phyloP scores from a whole-genome alignment of 2,888 invertebrate species.

The Hesperia comma region DNA sequence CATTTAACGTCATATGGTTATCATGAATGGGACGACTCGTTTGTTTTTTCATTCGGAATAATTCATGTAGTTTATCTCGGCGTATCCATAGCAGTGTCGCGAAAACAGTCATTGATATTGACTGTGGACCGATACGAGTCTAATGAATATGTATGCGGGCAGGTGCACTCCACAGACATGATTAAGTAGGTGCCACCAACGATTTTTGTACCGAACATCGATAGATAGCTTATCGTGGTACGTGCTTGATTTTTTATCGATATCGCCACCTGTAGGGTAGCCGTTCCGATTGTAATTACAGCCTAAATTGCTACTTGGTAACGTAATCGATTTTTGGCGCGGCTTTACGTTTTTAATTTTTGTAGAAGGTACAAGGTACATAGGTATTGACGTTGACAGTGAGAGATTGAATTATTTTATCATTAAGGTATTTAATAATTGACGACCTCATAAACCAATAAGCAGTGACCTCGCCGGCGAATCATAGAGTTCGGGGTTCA shows the following conservation, averaged over 20 bases:
- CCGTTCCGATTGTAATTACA: slow-evolving; percentile 34
- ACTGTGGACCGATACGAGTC: slow-evolving; percentile 64
- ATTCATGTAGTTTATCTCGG: slow-evolving; percentile 40
- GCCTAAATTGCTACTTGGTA: not conserved
- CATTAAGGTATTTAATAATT: too few relatives aligned
- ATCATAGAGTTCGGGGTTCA: too few relatives aligned
- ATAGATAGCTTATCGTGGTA: slow-evolving; percentile 59
- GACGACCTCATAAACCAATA: too few relatives aligned
- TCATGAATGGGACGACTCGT: slow-evolving; percentile 31
- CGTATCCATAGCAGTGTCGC: slow-evolving; percentile 52
- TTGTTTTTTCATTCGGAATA: slow-evolving; percentile 34
- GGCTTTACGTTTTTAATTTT: not conserved
- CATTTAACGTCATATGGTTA: slow-evolving; percentile 33
- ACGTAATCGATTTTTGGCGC: not conserved
- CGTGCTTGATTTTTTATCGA: slow-evolving; percentile 58
- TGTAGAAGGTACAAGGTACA: too few relatives aligned
- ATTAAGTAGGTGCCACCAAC: slow-evolving; percentile 79
- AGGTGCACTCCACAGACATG: slow-evolving; percentile 71
- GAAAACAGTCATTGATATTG: slow-evolving; percentile 73
- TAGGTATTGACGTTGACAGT: too few relatives aligned
- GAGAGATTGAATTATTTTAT: too few relatives aligned
- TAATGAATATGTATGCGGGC: slow-evolving; percentile 82
- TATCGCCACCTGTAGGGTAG: slow-evolving; percentile 44
- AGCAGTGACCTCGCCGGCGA: too few relatives aligned
- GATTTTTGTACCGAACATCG: slow-evolving; percentile 73